phyloP scores from a whole-genome alignment of 2,888 invertebrate genomes.

The Magallana nippona region DNA sequence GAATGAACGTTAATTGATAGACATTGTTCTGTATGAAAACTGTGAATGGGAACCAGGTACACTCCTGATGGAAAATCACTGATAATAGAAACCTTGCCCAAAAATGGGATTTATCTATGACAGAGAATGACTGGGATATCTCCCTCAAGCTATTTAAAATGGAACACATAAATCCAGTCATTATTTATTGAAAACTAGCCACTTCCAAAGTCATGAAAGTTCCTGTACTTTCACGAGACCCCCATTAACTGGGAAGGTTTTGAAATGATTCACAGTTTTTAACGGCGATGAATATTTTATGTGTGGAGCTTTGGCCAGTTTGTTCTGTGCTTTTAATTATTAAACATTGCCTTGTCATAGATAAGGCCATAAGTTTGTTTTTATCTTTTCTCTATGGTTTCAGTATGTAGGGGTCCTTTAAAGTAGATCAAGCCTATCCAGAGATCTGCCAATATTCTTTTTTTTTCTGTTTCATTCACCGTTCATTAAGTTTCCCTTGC shows the following conservation, averaged over 20 bases:
- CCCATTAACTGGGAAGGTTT: neutral
- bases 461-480: neutral
- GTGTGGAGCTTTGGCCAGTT: neutral
- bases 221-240: neutral
- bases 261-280: conserved; percentile 1
- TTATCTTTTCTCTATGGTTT: too few species aligned
- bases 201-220: conserved; percentile 7
- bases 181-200: conserved; percentile 27
- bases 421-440: neutral
- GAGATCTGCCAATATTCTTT: neutral
- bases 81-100: conserved; percentile 2
- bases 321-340: neutral
- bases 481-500: neutral
- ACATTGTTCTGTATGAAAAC: neutral
- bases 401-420: neutral
- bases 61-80: neutral
- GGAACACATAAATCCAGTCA: neutral
- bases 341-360: too few species aligned
- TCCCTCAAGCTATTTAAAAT: neutral
- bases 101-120: neutral
- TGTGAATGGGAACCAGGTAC: neutral
- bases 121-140: neutral
- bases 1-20: neutral
- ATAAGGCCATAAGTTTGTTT: too few species aligned
- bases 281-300: conserved; percentile 1